A percentile compares a stretch with the other conserved stretches of the same genome.
These are phyloP conservation scores for Tenthredo mesomela DNA, from an alignment of 2,888 invertebrate genomes.

Conservation along the genomic window DNA sequence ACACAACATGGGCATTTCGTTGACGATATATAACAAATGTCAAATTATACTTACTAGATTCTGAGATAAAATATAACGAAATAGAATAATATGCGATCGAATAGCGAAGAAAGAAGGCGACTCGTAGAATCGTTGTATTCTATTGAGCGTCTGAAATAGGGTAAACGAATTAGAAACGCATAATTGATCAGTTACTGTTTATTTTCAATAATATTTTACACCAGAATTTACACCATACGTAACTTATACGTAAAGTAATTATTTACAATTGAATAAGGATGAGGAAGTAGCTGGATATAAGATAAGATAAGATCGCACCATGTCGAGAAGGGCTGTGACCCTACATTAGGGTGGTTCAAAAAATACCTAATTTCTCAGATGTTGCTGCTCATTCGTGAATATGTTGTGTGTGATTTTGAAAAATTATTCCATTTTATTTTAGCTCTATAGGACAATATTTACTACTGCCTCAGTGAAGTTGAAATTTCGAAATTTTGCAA, in stretches of 20 bases:
- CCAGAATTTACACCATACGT: neutral
- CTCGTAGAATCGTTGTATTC: neutral
- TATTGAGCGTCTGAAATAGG: neutral
- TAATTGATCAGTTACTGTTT: neutral
- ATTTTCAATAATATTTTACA: neutral
- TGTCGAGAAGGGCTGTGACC: neutral
- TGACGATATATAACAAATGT: neutral
- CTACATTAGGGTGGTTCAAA: no score
- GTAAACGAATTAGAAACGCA: neutral
- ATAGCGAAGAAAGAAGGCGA: neutral
- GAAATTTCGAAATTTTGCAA: no score
- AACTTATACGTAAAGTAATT: conserved; percentile 4
- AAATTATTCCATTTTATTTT: no score
- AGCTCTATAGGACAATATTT: no score
- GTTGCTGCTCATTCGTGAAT: no score
- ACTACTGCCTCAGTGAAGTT: no score
- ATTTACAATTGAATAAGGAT: neutral
- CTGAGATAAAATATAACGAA: neutral
- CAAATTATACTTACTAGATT: neutral
- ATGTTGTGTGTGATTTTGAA: no score
- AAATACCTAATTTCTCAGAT: no score
- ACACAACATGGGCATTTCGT: neutral
- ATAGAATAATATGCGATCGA: neutral
- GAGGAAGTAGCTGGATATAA: neutral
- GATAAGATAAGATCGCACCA: neutral